These are phyloP conservation scores for Drosophila villosipedis DNA, from an alignment of 2,888 invertebrate genomes.

Conservation along the genomic window DNA sequence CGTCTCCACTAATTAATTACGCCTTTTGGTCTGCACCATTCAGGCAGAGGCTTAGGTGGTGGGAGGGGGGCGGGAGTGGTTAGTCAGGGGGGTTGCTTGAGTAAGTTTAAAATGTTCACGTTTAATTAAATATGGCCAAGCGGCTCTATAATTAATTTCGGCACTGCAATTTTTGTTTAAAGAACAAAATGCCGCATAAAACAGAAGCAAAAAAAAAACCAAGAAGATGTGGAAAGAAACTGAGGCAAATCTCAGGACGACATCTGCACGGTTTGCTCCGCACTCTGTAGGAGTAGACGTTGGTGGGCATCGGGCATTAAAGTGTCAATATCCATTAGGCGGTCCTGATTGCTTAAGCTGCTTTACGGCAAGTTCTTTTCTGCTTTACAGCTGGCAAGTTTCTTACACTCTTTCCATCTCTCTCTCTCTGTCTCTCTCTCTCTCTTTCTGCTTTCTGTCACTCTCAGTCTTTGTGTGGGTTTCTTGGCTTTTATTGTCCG, in stretches of 20 bases:
- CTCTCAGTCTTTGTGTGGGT: slow-evolving; percentile 36
- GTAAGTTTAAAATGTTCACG: slow-evolving; percentile 75
- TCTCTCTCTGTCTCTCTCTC: slow-evolving; percentile 4
- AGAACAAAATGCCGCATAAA: slow-evolving; percentile 67
- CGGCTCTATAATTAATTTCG: slow-evolving; percentile 77
- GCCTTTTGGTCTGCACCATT: slow-evolving; percentile 66
- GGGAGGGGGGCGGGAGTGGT: background rate
- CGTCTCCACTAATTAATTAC: slow-evolving; percentile 79
- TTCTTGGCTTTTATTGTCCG: slow-evolving; percentile 70
- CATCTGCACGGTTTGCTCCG: slow-evolving; percentile 56
- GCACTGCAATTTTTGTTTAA: slow-evolving; percentile 77
- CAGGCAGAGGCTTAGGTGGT: slow-evolving; percentile 3
- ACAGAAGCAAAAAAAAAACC: slow-evolving; percentile 8
- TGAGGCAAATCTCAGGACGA: slow-evolving; percentile 70
- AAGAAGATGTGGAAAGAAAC: slow-evolving; percentile 25
- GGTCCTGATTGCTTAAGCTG: slow-evolving; percentile 80
- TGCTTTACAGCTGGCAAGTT: slow-evolving; percentile 69
- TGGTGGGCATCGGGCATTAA: slow-evolving; percentile 72
- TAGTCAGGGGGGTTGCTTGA: background rate
- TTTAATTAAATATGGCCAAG: slow-evolving; percentile 76
- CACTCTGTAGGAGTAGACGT: slow-evolving; percentile 20
- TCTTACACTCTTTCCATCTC: slow-evolving; percentile 46
- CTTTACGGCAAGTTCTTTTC: slow-evolving; percentile 79
- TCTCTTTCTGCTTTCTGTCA: slow-evolving; percentile 11
- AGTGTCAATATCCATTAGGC: slow-evolving; percentile 81